phyloP scores from a whole-genome alignment of 2,888 invertebrate genomes.

The Autographa pulchrina region DNA sequence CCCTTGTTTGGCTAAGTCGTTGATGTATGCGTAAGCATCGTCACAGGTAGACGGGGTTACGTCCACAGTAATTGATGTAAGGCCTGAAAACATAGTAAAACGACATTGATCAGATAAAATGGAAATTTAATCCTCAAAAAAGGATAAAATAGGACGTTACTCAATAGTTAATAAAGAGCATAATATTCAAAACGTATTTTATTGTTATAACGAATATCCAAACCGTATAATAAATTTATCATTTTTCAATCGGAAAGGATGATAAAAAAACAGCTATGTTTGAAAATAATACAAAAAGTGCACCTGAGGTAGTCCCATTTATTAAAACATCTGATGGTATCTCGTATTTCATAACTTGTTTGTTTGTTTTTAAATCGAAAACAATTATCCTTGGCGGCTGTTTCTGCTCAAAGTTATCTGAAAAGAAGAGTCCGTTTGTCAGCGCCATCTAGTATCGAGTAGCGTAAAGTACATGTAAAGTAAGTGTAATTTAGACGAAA shows the following conservation, averaged over 20 bases:
- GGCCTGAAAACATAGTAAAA: slow-evolving; percentile 76
- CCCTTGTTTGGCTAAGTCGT: slow-evolving; percentile 91
- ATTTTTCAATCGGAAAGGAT: too few relatives aligned
- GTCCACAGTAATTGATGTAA: slow-evolving; percentile 93
- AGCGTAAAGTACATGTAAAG: not conserved
- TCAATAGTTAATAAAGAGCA: too few relatives aligned
- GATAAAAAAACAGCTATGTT: too few relatives aligned
- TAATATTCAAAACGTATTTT: too few relatives aligned
- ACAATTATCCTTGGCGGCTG: slow-evolving; percentile 91
- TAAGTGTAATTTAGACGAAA: too few relatives aligned
- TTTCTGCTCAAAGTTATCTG: slow-evolving; percentile 83
- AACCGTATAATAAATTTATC: too few relatives aligned
- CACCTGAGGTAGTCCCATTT: slow-evolving; percentile 81
- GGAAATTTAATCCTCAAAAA: too few relatives aligned
- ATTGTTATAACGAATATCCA: too few relatives aligned
- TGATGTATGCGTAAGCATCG: slow-evolving; percentile 92
- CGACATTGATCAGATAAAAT: too few relatives aligned
- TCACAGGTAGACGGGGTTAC: slow-evolving; percentile 89
- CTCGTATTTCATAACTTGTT: slow-evolving; percentile 88
- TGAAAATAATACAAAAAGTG: too few relatives aligned
- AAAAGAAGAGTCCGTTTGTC: slow-evolving; percentile 44
- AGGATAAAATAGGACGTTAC: too few relatives aligned
- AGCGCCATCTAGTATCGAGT: slow-evolving; percentile 4
- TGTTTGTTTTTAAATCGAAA: slow-evolving; percentile 91
- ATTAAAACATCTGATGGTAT: slow-evolving; percentile 78